Percentiles rank a stretch among this genome's conserved stretches.
Conservation (phyloP, 1,140 invertebrate genomes). For the Drosophila lacteicornis region DNA sequence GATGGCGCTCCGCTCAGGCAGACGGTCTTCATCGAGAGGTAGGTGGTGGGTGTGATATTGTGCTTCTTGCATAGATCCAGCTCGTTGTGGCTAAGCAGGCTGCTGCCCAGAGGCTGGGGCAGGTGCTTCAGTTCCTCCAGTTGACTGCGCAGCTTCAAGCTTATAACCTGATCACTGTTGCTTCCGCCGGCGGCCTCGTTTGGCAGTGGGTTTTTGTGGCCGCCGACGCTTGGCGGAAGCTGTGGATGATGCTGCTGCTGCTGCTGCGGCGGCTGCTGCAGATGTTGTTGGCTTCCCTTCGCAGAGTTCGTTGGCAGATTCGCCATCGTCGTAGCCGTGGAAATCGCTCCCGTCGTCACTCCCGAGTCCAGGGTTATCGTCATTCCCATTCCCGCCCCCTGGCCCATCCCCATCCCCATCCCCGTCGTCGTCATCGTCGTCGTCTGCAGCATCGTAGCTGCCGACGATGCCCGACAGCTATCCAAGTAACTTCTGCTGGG, state of each 20-base stretch:
- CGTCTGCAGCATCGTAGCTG: conserved; percentile 82
- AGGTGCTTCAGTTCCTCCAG: conserved; percentile 75
- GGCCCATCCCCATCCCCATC: conserved; percentile 39
- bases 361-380: conserved; percentile 53
- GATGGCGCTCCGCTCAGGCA: conserved; percentile 84
- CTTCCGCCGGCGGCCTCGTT: conserved; percentile 46
- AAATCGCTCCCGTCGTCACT: conserved; percentile 73
- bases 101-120: conserved; percentile 71
- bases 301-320: conserved; percentile 67
- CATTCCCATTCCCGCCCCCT: conserved; percentile 35
- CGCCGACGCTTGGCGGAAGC: conserved; percentile 40
- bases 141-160: conserved; percentile 73
- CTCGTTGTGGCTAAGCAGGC: conserved; percentile 85
- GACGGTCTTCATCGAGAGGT: conserved; percentile 87
- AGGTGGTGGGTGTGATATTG: conserved; percentile 86
- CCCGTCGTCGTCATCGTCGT: conserved; percentile 39
- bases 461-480: conserved; percentile 87
- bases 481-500: conserved; percentile 87
- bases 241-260: conserved; percentile 34
- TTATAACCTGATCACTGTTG: conserved; percentile 52
- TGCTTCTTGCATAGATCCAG: conserved; percentile 86
- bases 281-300: conserved; percentile 69
- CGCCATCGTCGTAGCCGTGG: conserved; percentile 78
- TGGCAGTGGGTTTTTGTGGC: conserved; percentile 42
- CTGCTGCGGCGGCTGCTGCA: conserved; percentile 57